A percentile compares a stretch with the other conserved stretches of the same genome.
These are phyloP conservation scores for Drosophila ercepeae DNA, from an alignment of 1,140 invertebrate genomes.

Conservation along the genomic window DNA sequence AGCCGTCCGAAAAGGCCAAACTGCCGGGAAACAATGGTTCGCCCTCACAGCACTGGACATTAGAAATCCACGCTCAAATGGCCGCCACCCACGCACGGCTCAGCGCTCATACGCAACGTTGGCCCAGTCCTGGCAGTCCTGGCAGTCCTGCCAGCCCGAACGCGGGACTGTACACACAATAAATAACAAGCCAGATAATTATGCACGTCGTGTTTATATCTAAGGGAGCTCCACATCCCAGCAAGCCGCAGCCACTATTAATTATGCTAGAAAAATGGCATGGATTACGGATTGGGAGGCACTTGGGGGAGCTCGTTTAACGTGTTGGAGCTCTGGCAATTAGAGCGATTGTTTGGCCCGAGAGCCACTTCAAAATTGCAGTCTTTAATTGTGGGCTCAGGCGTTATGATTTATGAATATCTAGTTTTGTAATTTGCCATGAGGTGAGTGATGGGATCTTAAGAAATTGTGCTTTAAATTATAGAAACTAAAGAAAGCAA, in stretches of 20 bases:
- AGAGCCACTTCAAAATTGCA: constrained; percentile 48
- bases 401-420: constrained; percentile 61
- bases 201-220: constrained; percentile 63
- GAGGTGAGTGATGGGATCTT: constrained; percentile 34
- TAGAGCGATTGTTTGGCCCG: constrained; percentile 41
- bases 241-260: constrained; percentile 34
- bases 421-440: constrained; percentile 30
- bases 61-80: constrained; percentile 71
- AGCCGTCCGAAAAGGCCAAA: constrained; percentile 35
- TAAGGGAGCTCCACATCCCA: constrained; percentile 34
- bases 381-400: constrained; percentile 60
- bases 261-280: constrained; percentile 36
- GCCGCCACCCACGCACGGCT: constrained; percentile 69
- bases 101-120: constrained; percentile 71
- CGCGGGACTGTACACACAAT: constrained; percentile 51
- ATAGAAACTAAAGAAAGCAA: neutral
- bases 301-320: constrained; percentile 12
- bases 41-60: constrained; percentile 28
- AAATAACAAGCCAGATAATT: constrained; percentile 77
- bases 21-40: constrained; percentile 43
- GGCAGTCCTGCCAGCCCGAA: neutral
- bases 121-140: constrained; percentile 28
- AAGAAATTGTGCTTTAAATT: neutral
- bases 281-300: neutral
- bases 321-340: constrained; percentile 42